These are phyloP conservation scores for Aphrophora alni DNA, from an alignment of 2,888 invertebrate genomes.

Conservation along the genomic window DNA sequence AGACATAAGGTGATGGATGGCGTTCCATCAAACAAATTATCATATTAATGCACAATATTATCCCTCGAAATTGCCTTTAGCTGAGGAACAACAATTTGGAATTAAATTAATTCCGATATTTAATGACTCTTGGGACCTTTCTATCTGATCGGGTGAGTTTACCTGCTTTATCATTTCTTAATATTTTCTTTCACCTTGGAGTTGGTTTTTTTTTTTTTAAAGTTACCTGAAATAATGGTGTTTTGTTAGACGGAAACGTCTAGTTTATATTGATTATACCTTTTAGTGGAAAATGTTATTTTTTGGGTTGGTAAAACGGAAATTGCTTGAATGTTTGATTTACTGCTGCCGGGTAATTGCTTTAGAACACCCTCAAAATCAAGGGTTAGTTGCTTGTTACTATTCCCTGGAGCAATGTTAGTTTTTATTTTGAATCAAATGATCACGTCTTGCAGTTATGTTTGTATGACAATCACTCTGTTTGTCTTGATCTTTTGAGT, in stretches of 20 bases:
- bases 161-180: not conserved
- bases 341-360: not conserved
- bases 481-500: too few relatives aligned
- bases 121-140: not conserved
- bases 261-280: not conserved
- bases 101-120: slow-evolving; percentile 9
- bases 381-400: not conserved
- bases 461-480: too few relatives aligned
- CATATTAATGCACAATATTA: slow-evolving; percentile 2
- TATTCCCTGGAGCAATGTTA: too few relatives aligned
- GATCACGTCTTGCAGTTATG: too few relatives aligned
- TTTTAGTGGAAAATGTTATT: not conserved
- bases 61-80: not conserved
- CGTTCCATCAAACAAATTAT: not conserved
- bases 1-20: not conserved
- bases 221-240: too few relatives aligned
- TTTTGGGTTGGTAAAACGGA: not conserved
- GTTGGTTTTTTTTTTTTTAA: too few relatives aligned
- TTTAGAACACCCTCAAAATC: not conserved
- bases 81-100: not conserved
- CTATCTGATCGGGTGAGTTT: not conserved
- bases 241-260: not conserved
- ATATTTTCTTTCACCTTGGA: too few relatives aligned
- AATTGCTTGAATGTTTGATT: not conserved
- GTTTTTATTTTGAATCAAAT: too few relatives aligned